Percentiles rank a stretch among this genome's conserved stretches.
Evolutionary conservation across 2,888 invertebrate species (phyloP).

Genomic region (Pyrrhosoma nymphula): DNA sequence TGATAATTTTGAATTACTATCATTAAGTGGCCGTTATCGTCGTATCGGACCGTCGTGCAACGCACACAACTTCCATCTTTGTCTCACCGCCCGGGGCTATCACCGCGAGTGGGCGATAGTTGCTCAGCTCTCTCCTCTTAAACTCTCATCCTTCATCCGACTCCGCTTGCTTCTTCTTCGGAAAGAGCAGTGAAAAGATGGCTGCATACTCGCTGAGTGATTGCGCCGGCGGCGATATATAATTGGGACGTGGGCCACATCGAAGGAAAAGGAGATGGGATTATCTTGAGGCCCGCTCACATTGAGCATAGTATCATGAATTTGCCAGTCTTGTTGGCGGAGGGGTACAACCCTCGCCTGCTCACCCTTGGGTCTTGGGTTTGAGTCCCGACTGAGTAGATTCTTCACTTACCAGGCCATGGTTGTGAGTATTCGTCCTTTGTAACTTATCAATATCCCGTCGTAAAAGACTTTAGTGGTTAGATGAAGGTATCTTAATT

Average conservation of each 20-base stretch:
- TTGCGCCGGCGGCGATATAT: background rate
- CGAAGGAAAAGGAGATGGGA: background rate
- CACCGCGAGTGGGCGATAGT: background rate
- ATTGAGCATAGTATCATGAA: no score
- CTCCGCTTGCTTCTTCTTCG: background rate
- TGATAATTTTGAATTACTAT: background rate
- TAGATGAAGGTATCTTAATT: no score
- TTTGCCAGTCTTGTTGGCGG: no score
- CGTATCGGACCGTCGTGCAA: background rate
- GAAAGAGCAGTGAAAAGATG: background rate
- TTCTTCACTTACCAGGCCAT: no score
- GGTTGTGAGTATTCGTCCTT: background rate
- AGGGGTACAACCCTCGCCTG: no score
- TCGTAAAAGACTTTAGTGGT: background rate
- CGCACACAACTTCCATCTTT: background rate
- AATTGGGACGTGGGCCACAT: constrained; percentile 31
- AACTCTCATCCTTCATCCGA: background rate
- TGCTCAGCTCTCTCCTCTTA: background rate
- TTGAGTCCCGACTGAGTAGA: no score
- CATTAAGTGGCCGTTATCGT: background rate
- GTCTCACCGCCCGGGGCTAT: background rate
- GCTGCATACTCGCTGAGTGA: background rate
- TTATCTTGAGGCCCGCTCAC: background rate
- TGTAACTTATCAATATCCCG: background rate
- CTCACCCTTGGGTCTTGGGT: no score